Evolutionary conservation across 30 jellyfish, hydroid and myxozoan genomes (phyloP), one percentile per base, ranked within the genome.

Genomic region (Aurelia coerulea): DNA sequence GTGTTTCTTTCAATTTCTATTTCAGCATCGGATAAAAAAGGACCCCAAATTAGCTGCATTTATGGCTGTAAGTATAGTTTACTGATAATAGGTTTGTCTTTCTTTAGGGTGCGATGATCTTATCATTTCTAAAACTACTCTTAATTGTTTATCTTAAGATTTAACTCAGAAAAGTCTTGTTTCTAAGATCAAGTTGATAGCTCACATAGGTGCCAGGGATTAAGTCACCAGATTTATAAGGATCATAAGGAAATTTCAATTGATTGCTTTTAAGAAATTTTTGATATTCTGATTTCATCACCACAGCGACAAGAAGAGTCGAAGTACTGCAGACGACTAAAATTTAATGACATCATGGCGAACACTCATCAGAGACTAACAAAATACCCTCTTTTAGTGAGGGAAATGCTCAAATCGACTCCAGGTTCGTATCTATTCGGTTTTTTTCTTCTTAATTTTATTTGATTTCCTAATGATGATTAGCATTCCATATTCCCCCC

Each of bases 281-380:
- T 46, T 46, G 2, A 46, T 46, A 46, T 5, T 46, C 8, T 13
- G 16, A 46, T 46, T 0, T 46, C 8, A 6, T 46, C 56, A 6
- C 56, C 3, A 35, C 84, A 95, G 99, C 92, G 89, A 62, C 99
- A 95, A 89, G 99, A 95, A 66, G 93, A 78, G 42, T 77, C 91
- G 58, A 76, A 62, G 35, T 84, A 74, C 42, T 95, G 99, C 87
- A 75, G 97, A 59, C 95, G 99, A 33, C 70, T 95, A 34, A 95
- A 95, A 66, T 95, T 95, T 85, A 74, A 89, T 63, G 99, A 95
- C 85, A 90, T 95, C 2, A 85, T 95, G 88, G 99, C 99, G 13
- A 79, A 93, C 16, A 90, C 98, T 5, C 99, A 95, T 87, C 99
- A 95, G 54, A 88, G 99, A 41, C 90, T 95, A 11, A 90, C 96